Conservation (phyloP, 2,888 invertebrate species). For the Meloe dianella region DNA sequence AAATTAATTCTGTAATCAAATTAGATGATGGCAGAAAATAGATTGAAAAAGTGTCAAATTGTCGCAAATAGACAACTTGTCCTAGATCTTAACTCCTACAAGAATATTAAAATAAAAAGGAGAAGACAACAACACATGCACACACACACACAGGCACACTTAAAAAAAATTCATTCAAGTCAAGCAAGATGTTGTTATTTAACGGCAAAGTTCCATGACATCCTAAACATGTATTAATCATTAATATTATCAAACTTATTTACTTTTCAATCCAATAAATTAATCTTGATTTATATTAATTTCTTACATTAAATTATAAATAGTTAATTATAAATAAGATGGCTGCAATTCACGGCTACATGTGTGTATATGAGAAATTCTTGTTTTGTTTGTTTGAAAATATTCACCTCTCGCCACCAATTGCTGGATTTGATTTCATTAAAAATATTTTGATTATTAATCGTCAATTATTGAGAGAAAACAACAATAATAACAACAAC, state of each 20-base stretch:
- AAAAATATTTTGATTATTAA: background rate
- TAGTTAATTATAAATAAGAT: background rate
- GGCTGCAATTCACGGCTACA: background rate
- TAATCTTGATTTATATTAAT: constrained; percentile 2
- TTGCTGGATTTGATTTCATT: background rate
- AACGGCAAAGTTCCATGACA: constrained; percentile 8
- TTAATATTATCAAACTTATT: constrained; percentile 22
- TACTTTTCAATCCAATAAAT: constrained; percentile 21
- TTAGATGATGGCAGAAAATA: constrained; percentile 25
- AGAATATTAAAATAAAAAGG: background rate
- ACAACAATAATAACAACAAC: background rate
- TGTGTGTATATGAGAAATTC: too few species aligned
- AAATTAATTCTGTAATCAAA: constrained; percentile 22
- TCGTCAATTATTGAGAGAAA: background rate
- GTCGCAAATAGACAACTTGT: constrained; percentile 4
- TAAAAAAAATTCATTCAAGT: background rate
- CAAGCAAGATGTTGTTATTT: background rate
- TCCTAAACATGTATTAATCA: constrained; percentile 1
- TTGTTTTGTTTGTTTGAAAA: background rate
- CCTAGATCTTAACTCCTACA: constrained; percentile 3
- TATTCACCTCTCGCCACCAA: background rate
- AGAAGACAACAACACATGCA: background rate
- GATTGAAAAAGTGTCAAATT: constrained; percentile 27
- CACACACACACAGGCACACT: background rate
- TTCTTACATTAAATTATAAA: background rate